A percentile compares a stretch with the other conserved stretches of the same genome.
phyloP scores from a whole-genome alignment of 2,113 vertebrate genomes.

The Dipodomys spectabilis region DNA sequence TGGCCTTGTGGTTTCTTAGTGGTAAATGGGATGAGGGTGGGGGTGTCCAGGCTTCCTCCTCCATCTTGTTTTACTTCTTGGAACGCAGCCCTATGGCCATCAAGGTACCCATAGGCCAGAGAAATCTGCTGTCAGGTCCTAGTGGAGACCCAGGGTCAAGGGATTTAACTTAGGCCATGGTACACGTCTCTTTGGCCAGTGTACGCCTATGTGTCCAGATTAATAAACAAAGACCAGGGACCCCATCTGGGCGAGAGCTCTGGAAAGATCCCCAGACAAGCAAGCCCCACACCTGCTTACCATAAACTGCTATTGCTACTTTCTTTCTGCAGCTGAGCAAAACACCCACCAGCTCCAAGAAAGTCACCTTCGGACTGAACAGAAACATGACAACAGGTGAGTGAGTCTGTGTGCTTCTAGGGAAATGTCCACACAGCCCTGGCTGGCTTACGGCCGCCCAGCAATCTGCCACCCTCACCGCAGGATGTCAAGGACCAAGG shows the following conservation, averaged over 20 bases:
- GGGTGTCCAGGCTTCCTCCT: accelerated
- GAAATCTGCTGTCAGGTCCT: not conserved
- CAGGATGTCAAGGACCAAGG: too few species aligned
- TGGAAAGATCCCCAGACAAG: not conserved
- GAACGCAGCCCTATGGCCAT: too few species aligned
- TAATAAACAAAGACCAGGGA: not conserved
- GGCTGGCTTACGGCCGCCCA: too few species aligned
- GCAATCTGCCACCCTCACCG: too few species aligned
- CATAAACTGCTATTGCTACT: not conserved
- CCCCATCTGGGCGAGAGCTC: not conserved
- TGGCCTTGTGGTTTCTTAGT: not conserved
- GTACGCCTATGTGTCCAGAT: not conserved
- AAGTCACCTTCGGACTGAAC: slow-evolving; percentile 91
- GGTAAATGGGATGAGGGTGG: not conserved
- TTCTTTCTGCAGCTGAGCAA: slow-evolving; percentile 80
- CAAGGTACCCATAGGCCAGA: too few species aligned
- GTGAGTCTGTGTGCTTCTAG: slow-evolving; percentile 61
- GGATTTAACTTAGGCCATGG: not conserved
- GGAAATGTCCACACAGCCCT: too few species aligned
- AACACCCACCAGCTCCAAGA: slow-evolving; percentile 87
- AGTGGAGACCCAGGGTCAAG: too few species aligned
- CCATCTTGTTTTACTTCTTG: not conserved
- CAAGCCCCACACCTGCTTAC: not conserved
- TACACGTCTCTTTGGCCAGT: too few species aligned
- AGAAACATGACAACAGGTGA: slow-evolving; percentile 92